Evolutionary conservation across 2,888 invertebrate genomes (phyloP).

Genomic region (Meiosimyza platycephala): DNA sequence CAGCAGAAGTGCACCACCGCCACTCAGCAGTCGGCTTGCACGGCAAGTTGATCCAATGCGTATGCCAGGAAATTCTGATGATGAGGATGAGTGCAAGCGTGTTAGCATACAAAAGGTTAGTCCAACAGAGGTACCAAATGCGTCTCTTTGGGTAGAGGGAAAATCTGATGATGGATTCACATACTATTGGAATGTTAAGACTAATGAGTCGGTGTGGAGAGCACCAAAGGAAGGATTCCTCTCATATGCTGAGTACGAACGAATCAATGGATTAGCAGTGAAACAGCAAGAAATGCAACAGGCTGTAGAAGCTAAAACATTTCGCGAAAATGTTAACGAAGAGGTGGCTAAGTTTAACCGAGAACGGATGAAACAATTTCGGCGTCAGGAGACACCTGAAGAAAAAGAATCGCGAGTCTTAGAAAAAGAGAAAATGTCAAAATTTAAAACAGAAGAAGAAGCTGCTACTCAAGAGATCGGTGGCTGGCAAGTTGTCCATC

Average conservation of each 20-base stretch:
- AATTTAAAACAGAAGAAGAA: constrained; percentile 68
- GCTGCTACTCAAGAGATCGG: constrained; percentile 77
- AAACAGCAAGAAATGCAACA: constrained; percentile 69
- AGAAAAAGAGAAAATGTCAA: constrained; percentile 62
- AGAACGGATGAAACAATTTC: constrained; percentile 59
- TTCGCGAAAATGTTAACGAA: constrained; percentile 68
- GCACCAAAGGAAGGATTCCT: constrained; percentile 78
- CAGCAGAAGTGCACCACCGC: constrained; percentile 41
- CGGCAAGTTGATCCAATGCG: constrained; percentile 65
- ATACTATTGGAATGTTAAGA: constrained; percentile 89
- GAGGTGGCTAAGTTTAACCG: constrained; percentile 68
- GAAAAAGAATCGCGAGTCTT: constrained; percentile 58
- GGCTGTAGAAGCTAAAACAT: constrained; percentile 66
- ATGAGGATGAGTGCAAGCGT: constrained; percentile 55
- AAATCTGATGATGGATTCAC: constrained; percentile 79
- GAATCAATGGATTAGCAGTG: constrained; percentile 68
- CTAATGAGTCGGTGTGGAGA: constrained; percentile 84
- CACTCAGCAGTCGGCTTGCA: constrained; percentile 9
- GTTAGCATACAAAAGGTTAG: constrained; percentile 56
- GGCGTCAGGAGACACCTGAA: constrained; percentile 56
- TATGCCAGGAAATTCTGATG: constrained; percentile 60
- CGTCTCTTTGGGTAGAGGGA: constrained; percentile 81
- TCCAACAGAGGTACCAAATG: constrained; percentile 56
- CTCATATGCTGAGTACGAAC: constrained; percentile 75
- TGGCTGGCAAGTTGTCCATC: constrained; percentile 77